Conservation (phyloP, 2,888 invertebrate genomes). For the Uropetala carovei region DNA sequence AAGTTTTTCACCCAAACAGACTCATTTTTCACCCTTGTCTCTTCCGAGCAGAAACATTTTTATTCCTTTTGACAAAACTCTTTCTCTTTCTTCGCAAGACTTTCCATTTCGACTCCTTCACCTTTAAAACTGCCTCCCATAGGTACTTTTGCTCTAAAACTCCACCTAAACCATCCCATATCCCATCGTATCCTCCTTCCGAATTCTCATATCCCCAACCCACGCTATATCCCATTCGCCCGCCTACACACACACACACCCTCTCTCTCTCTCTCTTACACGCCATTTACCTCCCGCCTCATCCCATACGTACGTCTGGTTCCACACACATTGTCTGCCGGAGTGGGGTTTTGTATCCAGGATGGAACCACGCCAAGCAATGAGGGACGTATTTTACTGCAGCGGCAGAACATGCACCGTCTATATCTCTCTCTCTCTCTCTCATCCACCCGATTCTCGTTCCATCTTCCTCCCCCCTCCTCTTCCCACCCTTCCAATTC, state of each 20-base stretch:
- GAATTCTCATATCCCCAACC: not conserved
- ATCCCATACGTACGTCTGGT: not conserved
- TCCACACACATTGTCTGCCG: constrained; percentile 35
- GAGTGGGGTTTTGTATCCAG: constrained; percentile 32
- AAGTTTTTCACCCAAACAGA: not conserved
- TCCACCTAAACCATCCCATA: not conserved
- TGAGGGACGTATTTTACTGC: constrained; percentile 35
- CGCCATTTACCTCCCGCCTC: not conserved
- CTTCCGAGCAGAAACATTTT: not conserved
- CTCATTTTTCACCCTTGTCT: not conserved
- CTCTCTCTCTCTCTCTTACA: not conserved
- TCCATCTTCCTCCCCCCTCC: not conserved
- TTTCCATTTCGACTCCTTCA: not conserved
- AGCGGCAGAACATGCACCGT: not conserved
- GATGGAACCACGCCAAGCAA: constrained; percentile 45
- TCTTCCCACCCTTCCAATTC: not conserved
- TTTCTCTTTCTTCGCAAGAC: not conserved
- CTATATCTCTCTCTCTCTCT: not conserved
- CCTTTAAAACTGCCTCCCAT: not conserved
- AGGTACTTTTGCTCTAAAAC: not conserved
- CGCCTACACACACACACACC: not conserved
- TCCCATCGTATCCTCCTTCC: not conserved
- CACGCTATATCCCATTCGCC: not conserved
- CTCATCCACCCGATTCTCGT: not conserved
- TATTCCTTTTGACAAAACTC: too few relatives aligned